Conservation (phyloP, 2,888 invertebrate genomes). For the Masnerella sp. region DNA sequence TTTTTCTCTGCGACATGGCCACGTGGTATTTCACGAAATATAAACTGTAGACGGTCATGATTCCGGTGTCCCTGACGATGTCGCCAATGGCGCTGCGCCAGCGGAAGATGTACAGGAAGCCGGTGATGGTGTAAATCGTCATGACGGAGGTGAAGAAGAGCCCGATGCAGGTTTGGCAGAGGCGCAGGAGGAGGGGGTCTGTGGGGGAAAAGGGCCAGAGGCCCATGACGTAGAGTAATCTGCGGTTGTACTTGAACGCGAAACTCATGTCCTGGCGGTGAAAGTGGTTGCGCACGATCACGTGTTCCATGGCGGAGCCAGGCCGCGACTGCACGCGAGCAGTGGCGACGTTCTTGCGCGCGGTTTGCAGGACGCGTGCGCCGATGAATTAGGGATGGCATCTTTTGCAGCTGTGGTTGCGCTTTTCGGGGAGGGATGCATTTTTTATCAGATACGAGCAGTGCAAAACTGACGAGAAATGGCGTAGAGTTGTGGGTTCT, state of each 20-base stretch:
- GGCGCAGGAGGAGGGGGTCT: neutral
- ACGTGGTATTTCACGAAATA: neutral
- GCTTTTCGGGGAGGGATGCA: too few relatives aligned
- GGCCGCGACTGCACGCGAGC: too few relatives aligned
- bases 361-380: too few relatives aligned
- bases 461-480: too few relatives aligned
- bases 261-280: neutral
- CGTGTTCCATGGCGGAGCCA: neutral
- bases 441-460: too few relatives aligned
- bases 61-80: neutral
- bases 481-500: too few relatives aligned
- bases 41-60: neutral
- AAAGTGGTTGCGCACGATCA: neutral
- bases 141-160: neutral
- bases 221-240: neutral
- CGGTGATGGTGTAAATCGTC: too few relatives aligned
- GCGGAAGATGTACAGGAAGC: neutral
- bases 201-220: neutral
- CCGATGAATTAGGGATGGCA: too few relatives aligned
- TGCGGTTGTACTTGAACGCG: conserved; percentile 3
- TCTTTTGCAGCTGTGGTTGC: too few relatives aligned
- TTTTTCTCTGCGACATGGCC: neutral
- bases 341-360: too few relatives aligned
- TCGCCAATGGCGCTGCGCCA: neutral
- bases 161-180: neutral